These are phyloP conservation scores for Manis javanica DNA, from an alignment of 2,797 vertebrate species.

Conservation along the genomic window DNA sequence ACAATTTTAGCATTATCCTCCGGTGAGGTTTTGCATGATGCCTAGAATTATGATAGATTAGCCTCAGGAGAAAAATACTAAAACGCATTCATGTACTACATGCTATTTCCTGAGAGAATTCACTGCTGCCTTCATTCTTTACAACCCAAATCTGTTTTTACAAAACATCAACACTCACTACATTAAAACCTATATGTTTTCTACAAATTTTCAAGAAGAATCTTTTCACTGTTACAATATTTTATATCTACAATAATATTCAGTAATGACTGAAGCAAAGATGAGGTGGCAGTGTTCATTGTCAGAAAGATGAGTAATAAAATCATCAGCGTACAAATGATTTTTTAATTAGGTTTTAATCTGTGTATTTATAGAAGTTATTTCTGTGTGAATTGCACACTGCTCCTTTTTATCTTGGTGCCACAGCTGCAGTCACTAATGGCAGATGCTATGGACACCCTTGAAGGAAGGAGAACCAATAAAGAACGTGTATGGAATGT, in stretches of 20 bases:
- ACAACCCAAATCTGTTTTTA: slow-evolving; percentile 79
- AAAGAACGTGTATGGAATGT: slow-evolving; percentile 88
- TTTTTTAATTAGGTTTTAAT: slow-evolving; percentile 95
- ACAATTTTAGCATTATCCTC: slow-evolving; percentile 83
- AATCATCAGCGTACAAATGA: slow-evolving; percentile 93
- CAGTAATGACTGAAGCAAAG: slow-evolving; percentile 80
- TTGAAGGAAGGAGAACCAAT: slow-evolving; percentile 87
- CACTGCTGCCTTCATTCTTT: slow-evolving; percentile 82
- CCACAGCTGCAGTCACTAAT: slow-evolving; percentile 92
- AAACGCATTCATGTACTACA: slow-evolving; percentile 80
- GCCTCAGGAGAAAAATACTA: slow-evolving; percentile 86
- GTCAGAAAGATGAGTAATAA: slow-evolving; percentile 91
- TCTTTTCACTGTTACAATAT: slow-evolving; percentile 79
- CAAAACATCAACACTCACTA: slow-evolving; percentile 81
- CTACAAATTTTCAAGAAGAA: slow-evolving; percentile 79
- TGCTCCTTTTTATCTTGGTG: slow-evolving; percentile 91
- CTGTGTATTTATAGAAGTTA: slow-evolving; percentile 91
- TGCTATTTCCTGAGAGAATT: slow-evolving; percentile 82
- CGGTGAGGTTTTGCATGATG: slow-evolving; percentile 84
- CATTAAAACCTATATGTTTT: slow-evolving; percentile 80
- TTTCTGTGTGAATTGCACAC: slow-evolving; percentile 88
- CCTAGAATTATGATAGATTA: slow-evolving; percentile 85
- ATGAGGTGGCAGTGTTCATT: slow-evolving; percentile 85
- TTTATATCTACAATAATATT: slow-evolving; percentile 81
- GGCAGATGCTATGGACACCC: slow-evolving; percentile 91